These are phyloP conservation scores for Copidosoma floridanum DNA, from an alignment of 1,140 invertebrate species.

Conservation along the genomic window DNA sequence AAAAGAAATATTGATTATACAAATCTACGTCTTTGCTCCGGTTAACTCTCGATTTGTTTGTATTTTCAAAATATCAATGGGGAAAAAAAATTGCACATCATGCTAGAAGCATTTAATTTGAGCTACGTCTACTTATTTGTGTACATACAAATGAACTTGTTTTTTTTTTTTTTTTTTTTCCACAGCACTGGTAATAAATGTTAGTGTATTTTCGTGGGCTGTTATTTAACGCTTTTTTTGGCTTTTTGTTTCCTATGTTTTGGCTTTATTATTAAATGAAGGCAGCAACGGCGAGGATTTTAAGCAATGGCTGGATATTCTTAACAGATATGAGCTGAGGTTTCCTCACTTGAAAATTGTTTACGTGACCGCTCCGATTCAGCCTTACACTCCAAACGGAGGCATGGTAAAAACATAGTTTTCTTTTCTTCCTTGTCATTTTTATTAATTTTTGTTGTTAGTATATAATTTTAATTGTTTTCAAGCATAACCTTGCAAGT, in stretches of 20 bases:
- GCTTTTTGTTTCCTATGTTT: slow-evolving; percentile 6
- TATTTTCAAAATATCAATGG: too few relatives aligned
- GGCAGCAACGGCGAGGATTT: slow-evolving; percentile 65
- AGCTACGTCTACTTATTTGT: too few relatives aligned
- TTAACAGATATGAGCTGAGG: slow-evolving; percentile 60
- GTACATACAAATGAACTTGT: background rate
- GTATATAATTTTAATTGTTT: too few relatives aligned
- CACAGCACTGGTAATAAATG: too few relatives aligned
- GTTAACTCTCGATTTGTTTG: too few relatives aligned
- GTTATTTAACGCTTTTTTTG: background rate
- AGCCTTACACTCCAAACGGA: slow-evolving; percentile 64
- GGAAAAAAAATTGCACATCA: too few relatives aligned
- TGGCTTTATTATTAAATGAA: slow-evolving; percentile 42
- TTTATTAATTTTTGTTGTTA: background rate
- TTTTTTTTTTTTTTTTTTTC: background rate
- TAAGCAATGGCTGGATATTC: slow-evolving; percentile 64
- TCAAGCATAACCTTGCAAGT: too few relatives aligned
- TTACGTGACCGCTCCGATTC: slow-evolving; percentile 69
- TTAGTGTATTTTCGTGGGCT: background rate
- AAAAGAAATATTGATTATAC: too few relatives aligned
- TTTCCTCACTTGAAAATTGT: slow-evolving; percentile 70
- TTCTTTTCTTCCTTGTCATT: background rate
- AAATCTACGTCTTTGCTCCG: too few relatives aligned
- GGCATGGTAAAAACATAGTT: slow-evolving; percentile 60
- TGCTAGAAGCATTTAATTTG: too few relatives aligned